phyloP scores from a whole-genome alignment of 2,888 invertebrate species.

The Scaptomyza caliginosa region DNA sequence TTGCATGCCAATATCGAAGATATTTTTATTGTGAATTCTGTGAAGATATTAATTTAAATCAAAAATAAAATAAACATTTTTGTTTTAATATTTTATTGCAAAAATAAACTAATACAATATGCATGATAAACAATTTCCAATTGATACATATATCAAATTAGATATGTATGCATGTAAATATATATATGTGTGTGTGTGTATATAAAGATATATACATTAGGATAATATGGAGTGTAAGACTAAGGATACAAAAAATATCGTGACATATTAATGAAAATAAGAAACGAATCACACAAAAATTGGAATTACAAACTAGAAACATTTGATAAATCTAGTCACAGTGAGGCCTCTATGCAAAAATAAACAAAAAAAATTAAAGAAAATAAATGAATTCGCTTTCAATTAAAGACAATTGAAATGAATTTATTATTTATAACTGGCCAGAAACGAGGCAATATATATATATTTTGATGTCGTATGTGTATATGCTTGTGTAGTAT shows the following conservation, averaged over 20 bases:
- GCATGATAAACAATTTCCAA: conserved; percentile 35
- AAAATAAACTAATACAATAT: conserved; percentile 41
- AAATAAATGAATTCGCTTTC: conserved; percentile 39
- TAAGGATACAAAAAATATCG: conserved; percentile 36
- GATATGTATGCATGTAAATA: conserved; percentile 23
- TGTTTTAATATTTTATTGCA: conserved; percentile 38
- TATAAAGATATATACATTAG: conserved; percentile 45
- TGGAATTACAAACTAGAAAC: conserved; percentile 67
- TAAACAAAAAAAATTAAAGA: background rate
- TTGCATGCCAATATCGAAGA: conserved; percentile 32
- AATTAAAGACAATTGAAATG: conserved; percentile 65
- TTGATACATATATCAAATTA: conserved; percentile 26
- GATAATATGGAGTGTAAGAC: conserved; percentile 46
- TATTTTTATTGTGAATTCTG: background rate
- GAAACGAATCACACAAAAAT: conserved; percentile 59
- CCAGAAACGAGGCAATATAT: conserved; percentile 27
- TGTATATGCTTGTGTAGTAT: conserved; percentile 48
- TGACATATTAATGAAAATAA: conserved; percentile 14
- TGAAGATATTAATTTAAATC: too few relatives aligned
- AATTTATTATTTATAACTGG: conserved; percentile 54
- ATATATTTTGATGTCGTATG: too few relatives aligned
- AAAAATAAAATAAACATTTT: conserved; percentile 32
- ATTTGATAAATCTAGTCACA: conserved; percentile 25
- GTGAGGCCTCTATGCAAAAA: conserved; percentile 22
- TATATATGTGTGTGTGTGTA: too few relatives aligned